phyloP scores from a whole-genome alignment of 2,797 vertebrate genomes.

The Leontocebus nigricollis region DNA sequence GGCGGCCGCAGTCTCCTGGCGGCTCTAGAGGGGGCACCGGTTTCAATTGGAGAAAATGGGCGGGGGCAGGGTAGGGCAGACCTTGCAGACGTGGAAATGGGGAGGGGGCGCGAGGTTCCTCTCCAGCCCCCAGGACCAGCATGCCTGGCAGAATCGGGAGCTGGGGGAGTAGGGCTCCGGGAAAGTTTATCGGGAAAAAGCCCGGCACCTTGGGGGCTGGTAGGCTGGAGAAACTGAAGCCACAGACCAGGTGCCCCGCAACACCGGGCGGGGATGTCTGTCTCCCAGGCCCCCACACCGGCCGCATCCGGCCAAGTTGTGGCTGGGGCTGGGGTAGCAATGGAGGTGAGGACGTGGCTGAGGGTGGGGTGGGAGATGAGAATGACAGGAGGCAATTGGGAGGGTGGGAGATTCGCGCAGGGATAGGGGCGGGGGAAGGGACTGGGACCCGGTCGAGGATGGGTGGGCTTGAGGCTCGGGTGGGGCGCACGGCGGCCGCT shows the following conservation, averaged over 20 bases:
- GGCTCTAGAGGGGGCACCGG: conserved; percentile 56
- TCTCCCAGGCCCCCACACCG: conserved; percentile 43
- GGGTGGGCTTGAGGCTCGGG: conserved; percentile 54
- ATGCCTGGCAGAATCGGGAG: conserved; percentile 47
- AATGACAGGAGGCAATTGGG: conserved; percentile 14
- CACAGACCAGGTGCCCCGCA: conserved; percentile 48
- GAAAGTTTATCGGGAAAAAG: conserved; percentile 78
- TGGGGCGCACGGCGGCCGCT: conserved; percentile 59
- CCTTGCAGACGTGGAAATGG: conserved; percentile 31
- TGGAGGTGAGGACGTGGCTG: conserved; percentile 16
- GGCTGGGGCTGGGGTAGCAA: conserved; percentile 18
- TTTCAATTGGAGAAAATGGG: conserved; percentile 60
- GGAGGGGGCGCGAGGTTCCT: conserved; percentile 39
- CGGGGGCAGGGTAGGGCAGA: conserved; percentile 69
- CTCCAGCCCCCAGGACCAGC: conserved; percentile 47
- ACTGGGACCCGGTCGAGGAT: neutral
- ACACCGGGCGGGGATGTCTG: neutral
- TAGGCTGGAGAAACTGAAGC: conserved; percentile 65
- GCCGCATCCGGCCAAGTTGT: conserved; percentile 68
- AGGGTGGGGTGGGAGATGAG: neutral
- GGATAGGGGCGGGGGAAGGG: conserved; percentile 8
- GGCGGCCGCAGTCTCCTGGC: conserved; percentile 57
- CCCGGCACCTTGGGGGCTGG: conserved; percentile 49
- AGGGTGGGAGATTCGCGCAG: neutral
- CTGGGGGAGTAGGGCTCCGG: conserved; percentile 52